Evolutionary conservation across 2,888 invertebrate species (phyloP), one percentile per base, ranked within the genome.

Genomic region (Melikaiella ostensackeni): DNA sequence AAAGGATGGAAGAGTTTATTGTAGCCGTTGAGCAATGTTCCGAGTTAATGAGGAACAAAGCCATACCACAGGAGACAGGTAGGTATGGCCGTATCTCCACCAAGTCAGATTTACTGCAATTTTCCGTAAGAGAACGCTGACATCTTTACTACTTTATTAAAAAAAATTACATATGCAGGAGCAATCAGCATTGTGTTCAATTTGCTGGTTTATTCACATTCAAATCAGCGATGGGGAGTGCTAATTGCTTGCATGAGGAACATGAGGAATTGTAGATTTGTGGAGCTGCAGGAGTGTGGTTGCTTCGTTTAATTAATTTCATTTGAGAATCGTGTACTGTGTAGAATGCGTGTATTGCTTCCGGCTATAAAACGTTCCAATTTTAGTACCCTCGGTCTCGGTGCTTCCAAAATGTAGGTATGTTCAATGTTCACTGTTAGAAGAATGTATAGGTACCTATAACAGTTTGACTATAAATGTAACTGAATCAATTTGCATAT

Each of bases 1-100:
- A 50, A 50, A 70, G 50, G 70, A 70, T 46, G n/a, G 27, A 50
- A 70, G 50, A 50, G 24, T 70, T 70, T 70, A 70, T 70, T 70
- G 70, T 70, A 70, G 70, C 70, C 30, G 50, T 30, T 50, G 70
- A 50, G 70, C 30, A 70, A 70, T 46, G 70, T 50, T 70, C 70
- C 70, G n/a, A 70, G 70, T 70, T 70, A 70, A 70, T 70, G 70
- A 70, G 70, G 70, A 70, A 70, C 70, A 50, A 66, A 66, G 66
- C 46, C 46, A 46, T 66, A 50, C 64, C 64, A 64, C 50, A 33
- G 30, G 19, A 27, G 70, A 70, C 70, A 70, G 50, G 70, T 50
- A 50, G n/a, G 70, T 30, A 21, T 70, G 70, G 50, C 50, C 50
- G 46, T 50, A 70, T 70, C 70, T 70, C 50, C 57, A 57, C 21